These are phyloP conservation scores for Helicoverpa armigera DNA, from an alignment of 1,140 invertebrate genomes.

Conservation along the genomic window DNA sequence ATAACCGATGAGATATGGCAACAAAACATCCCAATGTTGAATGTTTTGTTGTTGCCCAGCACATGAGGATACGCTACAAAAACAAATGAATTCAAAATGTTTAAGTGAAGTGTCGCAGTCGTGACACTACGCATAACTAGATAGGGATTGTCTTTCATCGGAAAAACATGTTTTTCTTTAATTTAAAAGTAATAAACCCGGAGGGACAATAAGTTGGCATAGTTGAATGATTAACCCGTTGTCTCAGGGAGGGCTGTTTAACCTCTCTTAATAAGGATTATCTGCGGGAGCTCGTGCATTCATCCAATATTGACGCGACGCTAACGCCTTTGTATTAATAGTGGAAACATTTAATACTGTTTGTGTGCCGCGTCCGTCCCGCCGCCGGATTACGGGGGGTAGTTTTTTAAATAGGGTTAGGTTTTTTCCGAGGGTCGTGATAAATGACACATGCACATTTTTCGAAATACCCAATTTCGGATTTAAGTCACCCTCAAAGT, in stretches of 20 bases:
- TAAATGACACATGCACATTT: constrained; percentile 87
- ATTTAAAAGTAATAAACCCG: constrained; percentile 20
- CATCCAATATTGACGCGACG: constrained; percentile 83
- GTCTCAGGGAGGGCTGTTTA: constrained; percentile 63
- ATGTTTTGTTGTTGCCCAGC: not conserved
- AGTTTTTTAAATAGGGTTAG: constrained; percentile 86
- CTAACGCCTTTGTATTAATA: constrained; percentile 80
- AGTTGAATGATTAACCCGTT: constrained; percentile 51
- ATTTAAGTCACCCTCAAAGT: constrained; percentile 87
- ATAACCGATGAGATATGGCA: constrained; percentile 16
- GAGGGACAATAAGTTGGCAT: constrained; percentile 24
- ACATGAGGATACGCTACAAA: not conserved
- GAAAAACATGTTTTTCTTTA: not conserved
- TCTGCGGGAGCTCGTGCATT: constrained; percentile 66
- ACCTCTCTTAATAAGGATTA: constrained; percentile 78
- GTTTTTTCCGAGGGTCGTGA: constrained; percentile 83
- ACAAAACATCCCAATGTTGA: not conserved
- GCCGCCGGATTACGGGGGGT: constrained; percentile 79
- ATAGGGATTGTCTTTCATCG: not conserved
- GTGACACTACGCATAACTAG: not conserved
- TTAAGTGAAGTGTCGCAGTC: no score
- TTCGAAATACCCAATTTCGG: constrained; percentile 87
- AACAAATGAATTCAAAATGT: not conserved
- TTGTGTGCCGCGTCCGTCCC: constrained; percentile 74
- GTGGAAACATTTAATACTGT: constrained; percentile 84